Evolutionary conservation across 2,113 vertebrate species (phyloP), one percentile per base, ranked within the genome.

Genomic region (Cheilinus undulatus): DNA sequence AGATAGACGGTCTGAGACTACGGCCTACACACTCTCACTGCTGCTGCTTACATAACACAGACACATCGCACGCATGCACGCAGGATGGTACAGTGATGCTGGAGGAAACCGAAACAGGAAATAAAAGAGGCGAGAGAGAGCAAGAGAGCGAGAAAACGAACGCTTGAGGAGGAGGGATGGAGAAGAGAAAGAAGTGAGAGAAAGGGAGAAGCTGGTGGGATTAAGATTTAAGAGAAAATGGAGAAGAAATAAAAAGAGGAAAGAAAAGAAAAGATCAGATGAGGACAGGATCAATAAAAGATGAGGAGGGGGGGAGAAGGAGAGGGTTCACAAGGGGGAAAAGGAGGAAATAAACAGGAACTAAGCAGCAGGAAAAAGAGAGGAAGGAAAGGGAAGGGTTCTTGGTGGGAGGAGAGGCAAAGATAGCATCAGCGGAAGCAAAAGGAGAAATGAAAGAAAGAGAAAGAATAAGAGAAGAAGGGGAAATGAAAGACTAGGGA

Each of bases 11-110:
- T 84, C 83, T 83, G 87, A 88, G 83, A 88, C 70, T 68, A 78
- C 89, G 60, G 86, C 89, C 89, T 89, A 91, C 89, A 91, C 89
- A 89, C 80, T 74, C 74, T 32, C 70, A 45, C 42, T 77, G 88
- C 82, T 82, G 74, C 48, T 58, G 40, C 64, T 91, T 91, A 87
- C 67, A 58, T 88, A 89, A 91, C 83, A 72, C 78, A 82, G 73
- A 76, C 69, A 64, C 65, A 46, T 67, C 48, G 69, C 74, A 38
- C 57, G 11, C 72, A 45, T 32, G 12, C 68, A 57, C 61, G 64
- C 49, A 36, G 43, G 54, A 78, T 3, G 28, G 50, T 58, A 56
- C 57, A 78, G 71, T 36, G 76, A 73, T 76, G 76, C 65, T 61
- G 69, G 66, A 76, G 82, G 82, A 88, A 78, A 76, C 51, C 26